Percentiles rank a stretch among this genome's conserved stretches.
These are phyloP conservation scores for Peribatodes rhomboidaria DNA, from an alignment of 2,888 invertebrate genomes.

Conservation along the genomic window DNA sequence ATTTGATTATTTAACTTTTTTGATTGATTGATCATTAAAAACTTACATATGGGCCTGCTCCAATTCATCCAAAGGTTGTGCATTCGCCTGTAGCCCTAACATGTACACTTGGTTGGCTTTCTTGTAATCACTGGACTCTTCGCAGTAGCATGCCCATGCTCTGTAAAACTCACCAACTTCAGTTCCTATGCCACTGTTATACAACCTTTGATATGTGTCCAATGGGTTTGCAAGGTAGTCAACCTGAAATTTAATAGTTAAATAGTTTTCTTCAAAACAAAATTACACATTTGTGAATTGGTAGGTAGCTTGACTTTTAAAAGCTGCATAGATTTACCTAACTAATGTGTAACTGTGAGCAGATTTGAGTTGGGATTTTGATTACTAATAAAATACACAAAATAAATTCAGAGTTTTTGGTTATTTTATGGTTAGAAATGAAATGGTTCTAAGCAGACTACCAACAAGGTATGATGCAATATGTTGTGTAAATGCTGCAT, in stretches of 20 bases:
- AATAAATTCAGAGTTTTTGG: no score
- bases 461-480: slow-evolving; percentile 26
- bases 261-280: background rate
- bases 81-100: slow-evolving; percentile 91
- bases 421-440: no score
- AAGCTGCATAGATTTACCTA: no score
- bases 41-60: slow-evolving; percentile 91
- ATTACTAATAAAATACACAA: no score
- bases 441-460: background rate
- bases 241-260: slow-evolving; percentile 83
- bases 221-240: slow-evolving; percentile 91
- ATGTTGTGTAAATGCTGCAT: background rate
- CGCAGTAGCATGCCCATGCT: slow-evolving; percentile 96
- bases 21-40: slow-evolving; percentile 1
- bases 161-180: slow-evolving; percentile 94
- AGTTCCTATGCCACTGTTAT: slow-evolving; percentile 92
- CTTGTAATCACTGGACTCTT: slow-evolving; percentile 92
- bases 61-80: slow-evolving; percentile 93
- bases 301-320: no score
- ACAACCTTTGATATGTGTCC: slow-evolving; percentile 93
- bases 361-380: no score
- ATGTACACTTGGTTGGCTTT: slow-evolving; percentile 94
- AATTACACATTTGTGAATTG: no score
- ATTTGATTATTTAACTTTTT: no score
- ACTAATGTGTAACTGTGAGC: background rate